Evolutionary conservation across 2,113 vertebrate species (phyloP).

Genomic region (Ceyx margarethae): DNA sequence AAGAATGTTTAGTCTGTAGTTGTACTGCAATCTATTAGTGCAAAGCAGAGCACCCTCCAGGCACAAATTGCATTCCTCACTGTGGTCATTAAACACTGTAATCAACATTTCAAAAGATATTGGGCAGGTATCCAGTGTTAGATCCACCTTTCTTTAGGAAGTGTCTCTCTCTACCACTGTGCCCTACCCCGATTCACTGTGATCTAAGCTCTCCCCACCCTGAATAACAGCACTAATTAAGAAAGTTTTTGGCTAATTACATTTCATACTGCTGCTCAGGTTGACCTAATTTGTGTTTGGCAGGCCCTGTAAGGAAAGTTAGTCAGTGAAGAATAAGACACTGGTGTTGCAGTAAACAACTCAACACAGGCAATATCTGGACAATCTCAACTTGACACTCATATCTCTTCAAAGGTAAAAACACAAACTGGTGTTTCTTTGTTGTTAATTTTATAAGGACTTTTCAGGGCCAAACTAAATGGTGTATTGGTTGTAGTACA

Average conservation of each 20-base stretch:
- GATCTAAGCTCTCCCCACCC: conserved; percentile 62
- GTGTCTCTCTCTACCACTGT: neutral
- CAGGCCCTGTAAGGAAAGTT: conserved; percentile 24
- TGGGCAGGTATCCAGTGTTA: neutral
- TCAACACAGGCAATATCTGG: neutral
- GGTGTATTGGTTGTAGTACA: neutral
- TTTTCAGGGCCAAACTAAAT: neutral
- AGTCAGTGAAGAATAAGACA: conserved; percentile 28
- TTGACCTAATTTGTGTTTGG: conserved; percentile 71
- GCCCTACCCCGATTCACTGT: neutral
- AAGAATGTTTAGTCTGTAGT: neutral
- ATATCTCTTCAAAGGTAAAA: neutral
- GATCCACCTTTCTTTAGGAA: conserved; percentile 33
- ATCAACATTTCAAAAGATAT: conserved; percentile 47
- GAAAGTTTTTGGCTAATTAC: conserved; percentile 59
- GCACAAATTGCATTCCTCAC: neutral
- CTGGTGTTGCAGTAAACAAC: conserved; percentile 49
- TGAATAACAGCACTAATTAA: conserved; percentile 50
- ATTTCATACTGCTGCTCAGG: conserved; percentile 46
- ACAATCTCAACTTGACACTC: neutral
- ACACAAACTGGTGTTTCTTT: neutral
- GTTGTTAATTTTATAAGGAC: neutral
- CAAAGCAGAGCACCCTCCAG: conserved; percentile 28
- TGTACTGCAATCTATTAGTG: neutral
- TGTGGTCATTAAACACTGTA: neutral